A percentile compares a stretch with the other conserved stretches of the same genome.
These are phyloP conservation scores for Circaetus cinerascens DNA, from an alignment of 2,113 vertebrate genomes.

Conservation along the genomic window DNA sequence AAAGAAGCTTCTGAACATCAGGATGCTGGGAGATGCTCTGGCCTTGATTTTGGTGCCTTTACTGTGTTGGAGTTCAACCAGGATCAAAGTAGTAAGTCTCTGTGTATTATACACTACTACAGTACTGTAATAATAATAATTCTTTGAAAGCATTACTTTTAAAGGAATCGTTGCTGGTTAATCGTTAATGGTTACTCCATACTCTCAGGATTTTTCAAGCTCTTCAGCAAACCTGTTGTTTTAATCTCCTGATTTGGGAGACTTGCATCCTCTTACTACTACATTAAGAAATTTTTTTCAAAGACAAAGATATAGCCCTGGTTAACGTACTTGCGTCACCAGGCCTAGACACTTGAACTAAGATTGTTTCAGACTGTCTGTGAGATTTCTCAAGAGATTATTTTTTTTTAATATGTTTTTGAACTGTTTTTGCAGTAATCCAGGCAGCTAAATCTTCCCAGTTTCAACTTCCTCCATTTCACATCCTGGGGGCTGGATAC, in stretches of 20 bases:
- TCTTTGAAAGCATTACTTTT: background rate
- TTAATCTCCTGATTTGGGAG: background rate
- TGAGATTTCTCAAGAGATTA: background rate
- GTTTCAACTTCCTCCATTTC: background rate
- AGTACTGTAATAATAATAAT: background rate
- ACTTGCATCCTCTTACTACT: background rate
- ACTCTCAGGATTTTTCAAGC: background rate
- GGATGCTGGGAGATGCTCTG: slow-evolving; percentile 12
- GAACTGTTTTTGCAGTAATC: background rate
- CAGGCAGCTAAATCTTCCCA: background rate
- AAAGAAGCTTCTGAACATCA: background rate
- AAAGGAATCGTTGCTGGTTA: background rate
- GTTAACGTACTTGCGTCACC: background rate
- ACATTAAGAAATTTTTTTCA: background rate
- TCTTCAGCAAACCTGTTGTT: background rate
- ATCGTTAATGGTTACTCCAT: background rate
- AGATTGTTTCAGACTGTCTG: background rate
- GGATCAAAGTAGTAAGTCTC: slow-evolving; percentile 73
- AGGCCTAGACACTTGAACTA: background rate
- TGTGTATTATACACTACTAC: background rate
- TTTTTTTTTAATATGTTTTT: background rate
- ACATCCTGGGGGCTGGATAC: background rate
- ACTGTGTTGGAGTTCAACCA: slow-evolving; percentile 85
- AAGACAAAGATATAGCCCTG: background rate
- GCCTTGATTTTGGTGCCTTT: slow-evolving; percentile 61